A percentile compares a stretch with the other conserved stretches of the same genome.
These are phyloP conservation scores for Pantherophis guttatus DNA, from an alignment of 2,113 vertebrate species.

Conservation along the genomic window DNA sequence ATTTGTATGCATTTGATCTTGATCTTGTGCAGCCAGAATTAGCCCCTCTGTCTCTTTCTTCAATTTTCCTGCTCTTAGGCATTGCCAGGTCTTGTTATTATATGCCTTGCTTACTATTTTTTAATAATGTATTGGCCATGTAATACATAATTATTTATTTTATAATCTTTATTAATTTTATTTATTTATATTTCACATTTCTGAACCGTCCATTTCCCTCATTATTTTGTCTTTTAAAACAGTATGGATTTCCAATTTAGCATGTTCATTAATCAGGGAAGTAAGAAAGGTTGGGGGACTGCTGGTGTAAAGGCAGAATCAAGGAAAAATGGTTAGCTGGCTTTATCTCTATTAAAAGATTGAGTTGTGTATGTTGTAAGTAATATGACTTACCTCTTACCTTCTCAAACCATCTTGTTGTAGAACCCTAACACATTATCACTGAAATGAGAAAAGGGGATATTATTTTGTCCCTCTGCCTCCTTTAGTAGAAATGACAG, in stretches of 20 bases:
- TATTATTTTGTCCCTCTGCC: background rate
- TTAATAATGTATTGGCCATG: too few relatives aligned
- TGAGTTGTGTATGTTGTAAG: background rate
- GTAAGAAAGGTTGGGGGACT: background rate
- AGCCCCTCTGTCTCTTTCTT: too few relatives aligned
- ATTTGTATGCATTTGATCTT: too few relatives aligned
- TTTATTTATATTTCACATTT: too few relatives aligned
- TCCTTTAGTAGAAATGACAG: background rate
- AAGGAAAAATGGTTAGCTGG: background rate
- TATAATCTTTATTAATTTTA: too few relatives aligned
- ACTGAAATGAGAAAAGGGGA: background rate
- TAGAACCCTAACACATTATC: background rate
- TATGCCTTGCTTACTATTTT: too few relatives aligned
- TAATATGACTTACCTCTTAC: background rate
- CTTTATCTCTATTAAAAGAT: background rate
- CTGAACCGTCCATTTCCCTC: too few relatives aligned
- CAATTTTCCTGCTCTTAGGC: too few relatives aligned
- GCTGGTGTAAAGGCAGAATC: background rate
- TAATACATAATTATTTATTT: too few relatives aligned
- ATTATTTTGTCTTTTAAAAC: background rate
- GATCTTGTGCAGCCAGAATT: too few relatives aligned
- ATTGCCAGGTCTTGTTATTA: too few relatives aligned
- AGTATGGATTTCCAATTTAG: background rate
- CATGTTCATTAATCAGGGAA: background rate
- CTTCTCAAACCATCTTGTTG: background rate